A percentile compares a stretch with the other conserved stretches of the same genome.
These are phyloP conservation scores for Sitta europaea DNA, from an alignment of 2,113 vertebrate genomes.

Conservation along the genomic window DNA sequence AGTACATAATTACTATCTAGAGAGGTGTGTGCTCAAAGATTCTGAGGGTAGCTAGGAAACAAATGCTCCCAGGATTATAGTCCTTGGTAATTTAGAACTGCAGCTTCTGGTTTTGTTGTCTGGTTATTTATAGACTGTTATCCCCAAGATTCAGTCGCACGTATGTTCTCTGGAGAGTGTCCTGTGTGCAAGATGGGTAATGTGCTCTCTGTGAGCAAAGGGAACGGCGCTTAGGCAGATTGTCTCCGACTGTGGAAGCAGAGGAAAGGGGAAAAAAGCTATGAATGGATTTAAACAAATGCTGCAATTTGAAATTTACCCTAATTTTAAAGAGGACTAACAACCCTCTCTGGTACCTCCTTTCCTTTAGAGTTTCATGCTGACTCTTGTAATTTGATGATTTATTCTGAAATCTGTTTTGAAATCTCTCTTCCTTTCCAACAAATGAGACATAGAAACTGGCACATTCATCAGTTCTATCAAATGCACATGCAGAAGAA, in stretches of 20 bases:
- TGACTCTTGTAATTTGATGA: constrained; percentile 6
- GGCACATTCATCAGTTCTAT: background rate
- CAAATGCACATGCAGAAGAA: background rate
- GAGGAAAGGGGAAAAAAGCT: background rate
- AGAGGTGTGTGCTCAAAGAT: constrained; percentile 23
- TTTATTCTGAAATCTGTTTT: constrained; percentile 37
- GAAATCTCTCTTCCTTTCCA: constrained; percentile 28
- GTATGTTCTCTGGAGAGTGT: background rate
- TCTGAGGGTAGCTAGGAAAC: constrained; percentile 45
- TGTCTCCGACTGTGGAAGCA: background rate
- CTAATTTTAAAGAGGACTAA: background rate
- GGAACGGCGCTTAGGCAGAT: background rate
- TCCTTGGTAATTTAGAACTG: constrained; percentile 12
- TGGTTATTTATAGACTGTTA: background rate
- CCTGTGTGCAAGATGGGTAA: background rate
- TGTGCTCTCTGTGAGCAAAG: background rate
- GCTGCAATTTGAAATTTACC: background rate
- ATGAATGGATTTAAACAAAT: background rate
- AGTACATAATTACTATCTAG: constrained; percentile 42
- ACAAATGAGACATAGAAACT: background rate
- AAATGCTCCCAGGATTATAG: constrained; percentile 29
- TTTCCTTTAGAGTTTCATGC: background rate
- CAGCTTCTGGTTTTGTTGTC: background rate
- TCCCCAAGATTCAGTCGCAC: background rate
- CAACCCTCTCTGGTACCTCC: background rate